Evolutionary conservation across 1,140 invertebrate genomes (phyloP).

Genomic region (Drosophila pallidifrons): DNA sequence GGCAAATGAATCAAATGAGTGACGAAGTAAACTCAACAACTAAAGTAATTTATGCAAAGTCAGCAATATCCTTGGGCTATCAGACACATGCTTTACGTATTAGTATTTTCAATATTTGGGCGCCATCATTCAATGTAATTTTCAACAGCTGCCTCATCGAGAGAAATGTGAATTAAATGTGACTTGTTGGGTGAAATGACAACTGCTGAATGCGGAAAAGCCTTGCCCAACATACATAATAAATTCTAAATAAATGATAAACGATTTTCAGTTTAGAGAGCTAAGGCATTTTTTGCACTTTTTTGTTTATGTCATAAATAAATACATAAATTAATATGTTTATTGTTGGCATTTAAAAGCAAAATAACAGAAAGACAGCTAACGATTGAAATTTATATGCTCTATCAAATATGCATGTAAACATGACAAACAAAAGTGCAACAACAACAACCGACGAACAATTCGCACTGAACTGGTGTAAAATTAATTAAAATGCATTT

Average conservation of each 20-base stretch:
- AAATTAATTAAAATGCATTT: conserved; percentile 82
- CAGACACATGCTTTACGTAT: not conserved
- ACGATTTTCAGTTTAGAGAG: conserved; percentile 20
- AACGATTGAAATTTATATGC: conserved; percentile 78
- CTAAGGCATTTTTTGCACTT: conserved; percentile 8
- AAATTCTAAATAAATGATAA: conserved; percentile 39
- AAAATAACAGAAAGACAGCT: conserved; percentile 19
- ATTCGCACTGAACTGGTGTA: conserved; percentile 32
- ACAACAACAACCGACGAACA: conserved; percentile 18
- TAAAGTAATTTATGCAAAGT: not conserved
- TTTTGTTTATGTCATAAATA: conserved; percentile 48
- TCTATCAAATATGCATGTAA: conserved; percentile 81
- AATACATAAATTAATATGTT: conserved; percentile 73
- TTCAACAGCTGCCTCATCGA: not conserved
- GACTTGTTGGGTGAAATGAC: conserved; percentile 11
- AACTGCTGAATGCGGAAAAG: conserved; percentile 30
- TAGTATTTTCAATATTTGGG: not conserved
- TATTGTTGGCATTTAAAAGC: conserved; percentile 67
- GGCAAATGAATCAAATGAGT: not conserved
- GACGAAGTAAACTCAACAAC: no score
- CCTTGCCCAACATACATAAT: conserved; percentile 7
- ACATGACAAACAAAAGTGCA: conserved; percentile 70
- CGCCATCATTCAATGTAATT: not conserved
- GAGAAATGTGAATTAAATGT: conserved; percentile 11
- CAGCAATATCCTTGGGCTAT: not conserved